Base-by-base conservation (phyloP, 2,888 invertebrate genomes). In the Drosophila subquinaria region DNA sequence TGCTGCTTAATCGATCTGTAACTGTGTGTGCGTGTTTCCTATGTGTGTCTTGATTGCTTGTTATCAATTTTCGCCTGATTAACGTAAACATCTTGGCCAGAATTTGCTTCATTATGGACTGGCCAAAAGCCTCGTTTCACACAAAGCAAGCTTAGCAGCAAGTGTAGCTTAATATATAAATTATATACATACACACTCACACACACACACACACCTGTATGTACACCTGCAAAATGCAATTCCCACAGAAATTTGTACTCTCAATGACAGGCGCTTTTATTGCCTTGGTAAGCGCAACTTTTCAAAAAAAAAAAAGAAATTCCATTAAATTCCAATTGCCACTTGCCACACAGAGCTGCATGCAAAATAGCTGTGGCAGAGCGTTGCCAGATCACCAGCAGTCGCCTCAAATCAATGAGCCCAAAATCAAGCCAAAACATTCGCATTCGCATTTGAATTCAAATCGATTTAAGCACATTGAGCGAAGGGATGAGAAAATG, bases 41-140 rank as follows among this genome's bases (percentile, higher is more conserved):
- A 4, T 53, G 23, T 30, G 36, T 27, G 59, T 4, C 17, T 13
- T 36, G 64, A 43, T 38, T 55, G 62, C 47, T 55, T 45, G 62
- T 50, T 64, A 56, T 59, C 65, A 51, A 45, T 65, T 51, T 51
- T 36, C 43, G 30, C 42, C 51, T 50, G 59, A 23, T 43, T 45
- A 43, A 51, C 59, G 36, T 50, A 17, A 27, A 45, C 59, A 45
- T 23, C 9, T 51, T 45, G 43, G n/a, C 51, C 59, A 60, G 60
- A 45, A 65, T 51, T 65, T 65, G 65, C 51, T 56, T n/a, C 20
- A 45, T 45, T 56, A 45, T 35, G 10, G 35, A 40, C 59, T 52
- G 65, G 53, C 45, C 51, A 36, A 53, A 52, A 61, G 20, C 42
- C 42, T 60, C 40, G 27, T 40, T 42, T 33, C 17, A n/a, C 27